Percentiles rank a stretch among this genome's conserved stretches.
These are phyloP conservation scores for Catamblyrhynchus diadema DNA, from an alignment of 2,797 vertebrate species.

Conservation along the genomic window DNA sequence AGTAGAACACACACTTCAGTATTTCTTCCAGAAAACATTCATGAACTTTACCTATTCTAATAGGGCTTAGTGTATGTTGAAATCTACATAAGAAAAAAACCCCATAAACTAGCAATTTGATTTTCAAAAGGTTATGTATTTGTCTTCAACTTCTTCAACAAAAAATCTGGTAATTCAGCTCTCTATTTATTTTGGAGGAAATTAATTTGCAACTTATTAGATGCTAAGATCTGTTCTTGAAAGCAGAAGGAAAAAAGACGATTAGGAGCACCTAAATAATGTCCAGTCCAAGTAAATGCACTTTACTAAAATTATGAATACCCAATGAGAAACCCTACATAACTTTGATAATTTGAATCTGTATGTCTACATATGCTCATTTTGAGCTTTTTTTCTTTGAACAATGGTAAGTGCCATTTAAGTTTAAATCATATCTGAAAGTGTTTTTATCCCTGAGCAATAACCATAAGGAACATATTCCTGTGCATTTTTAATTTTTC, in stretches of 20 bases:
- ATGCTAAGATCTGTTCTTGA: neutral
- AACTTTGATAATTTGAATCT: neutral
- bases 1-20: neutral
- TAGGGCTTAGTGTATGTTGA: neutral
- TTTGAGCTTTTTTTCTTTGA: neutral
- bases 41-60: neutral
- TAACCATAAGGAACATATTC: slow-evolving; percentile 45
- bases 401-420: neutral
- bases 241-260: neutral
- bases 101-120: neutral
- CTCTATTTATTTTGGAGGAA: neutral
- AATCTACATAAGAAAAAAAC: neutral
- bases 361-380: neutral
- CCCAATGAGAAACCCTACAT: neutral
- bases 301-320: neutral
- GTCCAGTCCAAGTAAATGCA: neutral
- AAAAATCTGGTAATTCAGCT: neutral
- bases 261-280: neutral
- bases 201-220: neutral
- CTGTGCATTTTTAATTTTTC: slow-evolving; percentile 43
- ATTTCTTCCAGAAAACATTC: neutral
- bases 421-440: neutral
- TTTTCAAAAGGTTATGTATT: neutral
- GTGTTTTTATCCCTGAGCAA: slow-evolving; percentile 3
- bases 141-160: neutral